Evolutionary conservation across 2,113 vertebrate species (phyloP).

Genomic region (Mus musculus): GRCm39 chr1:170336001-170336500

Average conservation of each 20-base stretch:
- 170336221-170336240: background rate
- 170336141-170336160: background rate
- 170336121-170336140: background rate
- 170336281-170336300: background rate
- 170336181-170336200: background rate
- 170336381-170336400: background rate
- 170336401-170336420: rapidly evolving
- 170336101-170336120: background rate
- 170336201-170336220: background rate
- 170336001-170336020: background rate
- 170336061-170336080: background rate
- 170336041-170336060: background rate
- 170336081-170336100: background rate
- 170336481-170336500: background rate
- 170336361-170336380: background rate
- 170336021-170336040: background rate
- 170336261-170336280: background rate
- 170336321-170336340: background rate
- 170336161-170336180: background rate
- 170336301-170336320: background rate
- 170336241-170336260: background rate
- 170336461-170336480: background rate
- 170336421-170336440: background rate
- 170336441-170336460: background rate
- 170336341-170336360: background rate